phyloP scores from a whole-genome alignment of 2,113 vertebrate genomes.

The Solea senegalensis region DNA sequence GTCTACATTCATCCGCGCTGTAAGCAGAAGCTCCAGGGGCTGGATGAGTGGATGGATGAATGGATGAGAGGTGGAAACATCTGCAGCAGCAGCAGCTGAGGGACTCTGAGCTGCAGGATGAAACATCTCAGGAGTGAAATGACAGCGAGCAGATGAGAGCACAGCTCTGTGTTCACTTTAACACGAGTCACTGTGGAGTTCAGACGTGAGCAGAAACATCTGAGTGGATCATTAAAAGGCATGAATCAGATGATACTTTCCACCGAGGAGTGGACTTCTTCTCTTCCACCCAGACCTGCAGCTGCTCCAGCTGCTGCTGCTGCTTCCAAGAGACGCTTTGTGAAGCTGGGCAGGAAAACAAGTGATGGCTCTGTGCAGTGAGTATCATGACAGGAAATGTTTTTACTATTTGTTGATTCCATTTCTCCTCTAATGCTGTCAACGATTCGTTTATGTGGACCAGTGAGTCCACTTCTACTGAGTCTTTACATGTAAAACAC shows the following conservation, averaged over 20 bases:
- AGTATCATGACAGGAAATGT: slow-evolving; percentile 44
- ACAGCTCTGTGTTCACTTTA: too few species aligned
- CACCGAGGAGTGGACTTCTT: slow-evolving; percentile 56
- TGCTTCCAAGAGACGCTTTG: slow-evolving; percentile 72
- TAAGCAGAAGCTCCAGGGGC: neutral
- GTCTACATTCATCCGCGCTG: neutral
- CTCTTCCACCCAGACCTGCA: slow-evolving; percentile 62
- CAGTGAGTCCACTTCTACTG: neutral
- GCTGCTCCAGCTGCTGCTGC: slow-evolving; percentile 56
- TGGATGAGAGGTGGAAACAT: slow-evolving; percentile 54
- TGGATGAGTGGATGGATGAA: slow-evolving; percentile 47
- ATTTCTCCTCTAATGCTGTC: neutral
- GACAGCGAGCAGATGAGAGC: slow-evolving; percentile 7
- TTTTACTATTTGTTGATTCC: too few species aligned
- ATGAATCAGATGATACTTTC: slow-evolving; percentile 54
- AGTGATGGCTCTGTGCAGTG: slow-evolving; percentile 81
- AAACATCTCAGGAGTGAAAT: slow-evolving; percentile 45
- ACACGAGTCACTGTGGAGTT: neutral
- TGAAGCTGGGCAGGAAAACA: slow-evolving; percentile 72
- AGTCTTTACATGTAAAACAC: too few species aligned
- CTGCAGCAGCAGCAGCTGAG: slow-evolving; percentile 49
- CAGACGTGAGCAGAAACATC: neutral
- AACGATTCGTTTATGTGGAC: too few species aligned
- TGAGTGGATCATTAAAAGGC: neutral
- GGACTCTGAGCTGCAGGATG: slow-evolving; percentile 20